A percentile compares a stretch with the other conserved stretches of the same genome.
Evolutionary conservation across 2,113 vertebrate species (phyloP).

Genomic region (Cardinalis cardinalis): DNA sequence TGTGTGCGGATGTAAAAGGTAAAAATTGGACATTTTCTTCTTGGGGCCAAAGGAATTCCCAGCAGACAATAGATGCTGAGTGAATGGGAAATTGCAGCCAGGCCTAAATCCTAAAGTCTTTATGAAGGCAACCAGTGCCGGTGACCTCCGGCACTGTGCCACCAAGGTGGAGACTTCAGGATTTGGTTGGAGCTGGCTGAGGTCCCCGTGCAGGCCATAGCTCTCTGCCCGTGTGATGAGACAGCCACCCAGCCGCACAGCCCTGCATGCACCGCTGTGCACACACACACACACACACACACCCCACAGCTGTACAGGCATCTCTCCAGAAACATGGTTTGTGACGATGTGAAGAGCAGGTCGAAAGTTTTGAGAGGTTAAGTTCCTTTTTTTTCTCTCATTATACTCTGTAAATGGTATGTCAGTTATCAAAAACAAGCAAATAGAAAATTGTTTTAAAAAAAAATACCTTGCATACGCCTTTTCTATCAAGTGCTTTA

Average conservation of each 20-base stretch:
- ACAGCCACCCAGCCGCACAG: background rate
- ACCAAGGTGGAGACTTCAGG: background rate
- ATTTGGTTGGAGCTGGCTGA: background rate
- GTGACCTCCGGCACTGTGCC: background rate
- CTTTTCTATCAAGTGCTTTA: conserved; percentile 90
- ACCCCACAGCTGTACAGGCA: background rate
- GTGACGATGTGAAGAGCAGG: conserved; percentile 78
- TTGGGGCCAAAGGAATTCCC: conserved; percentile 17
- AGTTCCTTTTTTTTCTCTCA: conserved; percentile 81
- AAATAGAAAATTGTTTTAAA: conserved; percentile 75
- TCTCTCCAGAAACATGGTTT: conserved; percentile 56
- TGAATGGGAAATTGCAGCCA: conserved; percentile 17
- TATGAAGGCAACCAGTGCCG: fast-evolving
- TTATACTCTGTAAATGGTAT: conserved; percentile 80
- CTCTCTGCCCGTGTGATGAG: background rate
- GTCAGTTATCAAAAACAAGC: conserved; percentile 79
- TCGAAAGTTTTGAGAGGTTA: conserved; percentile 79
- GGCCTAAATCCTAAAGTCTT: conserved; percentile 9
- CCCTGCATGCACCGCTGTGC: background rate
- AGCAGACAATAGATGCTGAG: background rate
- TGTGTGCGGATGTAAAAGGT: background rate
- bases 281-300: background rate
- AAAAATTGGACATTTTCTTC: background rate
- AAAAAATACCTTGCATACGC: conserved; percentile 79
- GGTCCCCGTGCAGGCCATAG: background rate